Base-by-base conservation (phyloP, 1,140 invertebrate species). In the Eufriesea mexicana region DNA sequence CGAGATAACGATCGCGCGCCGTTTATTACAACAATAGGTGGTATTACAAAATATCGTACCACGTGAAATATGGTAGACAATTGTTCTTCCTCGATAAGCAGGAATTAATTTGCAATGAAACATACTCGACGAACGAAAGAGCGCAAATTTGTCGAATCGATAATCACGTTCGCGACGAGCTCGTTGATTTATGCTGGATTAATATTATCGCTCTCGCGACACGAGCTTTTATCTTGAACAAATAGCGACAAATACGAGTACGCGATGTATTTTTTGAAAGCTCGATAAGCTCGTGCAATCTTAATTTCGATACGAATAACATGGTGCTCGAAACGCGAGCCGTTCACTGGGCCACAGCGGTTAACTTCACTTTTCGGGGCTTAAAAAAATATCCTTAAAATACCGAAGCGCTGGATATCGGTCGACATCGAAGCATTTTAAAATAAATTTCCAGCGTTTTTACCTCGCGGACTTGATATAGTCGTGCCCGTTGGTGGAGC, bases 71-170 rank as follows among this genome's bases (percentile, higher is more conserved):
- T 20, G 79, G 61, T n/a, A 18, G 5, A n/a, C 79, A 57, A 81
- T 82, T 76, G 72, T 81, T 81, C 72, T 66, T 12, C n/a, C n/a
- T 14, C 62, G 79, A 66, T 76, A 82, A 82, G 75, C 79, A 76
- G 61, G 72, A 82, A 82, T 82, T 82, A 82, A 82, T 82, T 76
- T 28, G 72, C 72, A 75, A 76, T 68, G 66, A 82, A 82, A 66
- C 72, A 76, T 35, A 82, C 51, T 20, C n/a, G 71, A 49, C 71
- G 71, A 74, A 55, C 12, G 28, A 51, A 49, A 67, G 35, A 55
- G 45, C 28, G 25, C n/a, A 54, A 81, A 74, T 81, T 81, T 81
- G 71, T 61, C 79, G 71, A 75, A 75, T 75, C 71, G 28, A 81
- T 67, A 73, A 75, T 57, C 72, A 25, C 25, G 55, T 2, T 20